A percentile compares a stretch with the other conserved stretches of the same genome.
Conservation (phyloP, 1,140 invertebrate species). For the Drosophila lini region DNA sequence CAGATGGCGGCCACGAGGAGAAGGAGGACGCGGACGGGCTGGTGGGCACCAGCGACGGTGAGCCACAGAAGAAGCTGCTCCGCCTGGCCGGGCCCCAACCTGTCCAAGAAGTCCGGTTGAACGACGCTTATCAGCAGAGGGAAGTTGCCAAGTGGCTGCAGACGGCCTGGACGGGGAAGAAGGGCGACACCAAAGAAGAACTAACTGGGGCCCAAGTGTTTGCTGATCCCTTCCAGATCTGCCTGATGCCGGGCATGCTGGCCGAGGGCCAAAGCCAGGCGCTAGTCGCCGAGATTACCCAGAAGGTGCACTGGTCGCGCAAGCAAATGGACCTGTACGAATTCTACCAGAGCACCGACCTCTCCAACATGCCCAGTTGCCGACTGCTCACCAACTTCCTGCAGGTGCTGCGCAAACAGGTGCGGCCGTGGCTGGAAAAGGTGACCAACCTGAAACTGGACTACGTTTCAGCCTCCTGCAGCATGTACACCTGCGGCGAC, state of each 20-base stretch:
- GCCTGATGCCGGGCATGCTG: constrained; percentile 64
- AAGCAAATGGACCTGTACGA: constrained; percentile 90
- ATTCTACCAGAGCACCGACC: constrained; percentile 89
- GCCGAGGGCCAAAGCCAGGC: constrained; percentile 33
- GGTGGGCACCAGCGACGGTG: constrained; percentile 20
- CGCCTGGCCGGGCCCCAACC: constrained; percentile 25
- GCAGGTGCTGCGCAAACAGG: constrained; percentile 67
- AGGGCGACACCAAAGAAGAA: constrained; percentile 33
- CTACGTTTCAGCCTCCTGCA: constrained; percentile 89
- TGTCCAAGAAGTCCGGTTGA: constrained; percentile 33
- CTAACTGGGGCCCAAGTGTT: constrained; percentile 63
- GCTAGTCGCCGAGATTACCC: constrained; percentile 72
- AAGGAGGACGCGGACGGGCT: constrained; percentile 14
- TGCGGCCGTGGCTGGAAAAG: constrained; percentile 85
- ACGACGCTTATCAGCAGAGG: constrained; percentile 48
- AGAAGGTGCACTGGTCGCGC: constrained; percentile 87
- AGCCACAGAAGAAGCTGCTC: constrained; percentile 58
- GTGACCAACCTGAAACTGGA: constrained; percentile 87
- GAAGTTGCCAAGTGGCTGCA: constrained; percentile 65
- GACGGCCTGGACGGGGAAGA: constrained; percentile 40
- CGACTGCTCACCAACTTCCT: constrained; percentile 81
- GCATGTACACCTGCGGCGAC: constrained; percentile 89
- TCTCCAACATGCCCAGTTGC: constrained; percentile 85
- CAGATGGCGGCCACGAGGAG: constrained; percentile 38
- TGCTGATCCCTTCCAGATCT: constrained; percentile 74